These are phyloP conservation scores for Trichogramma dendrolimi DNA, from an alignment of 2,888 invertebrate genomes.

Conservation along the genomic window DNA sequence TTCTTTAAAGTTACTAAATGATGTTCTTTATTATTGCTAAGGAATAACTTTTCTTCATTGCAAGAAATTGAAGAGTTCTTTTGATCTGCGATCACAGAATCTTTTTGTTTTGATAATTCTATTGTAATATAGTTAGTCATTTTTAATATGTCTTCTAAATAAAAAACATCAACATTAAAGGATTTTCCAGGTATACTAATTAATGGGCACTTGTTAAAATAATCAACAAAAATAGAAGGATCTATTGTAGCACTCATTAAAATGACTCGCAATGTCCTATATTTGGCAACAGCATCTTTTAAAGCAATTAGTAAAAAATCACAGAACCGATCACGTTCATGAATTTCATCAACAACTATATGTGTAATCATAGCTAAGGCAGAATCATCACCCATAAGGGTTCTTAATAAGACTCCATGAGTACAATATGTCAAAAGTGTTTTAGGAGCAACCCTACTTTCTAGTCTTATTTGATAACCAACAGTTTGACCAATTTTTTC, in stretches of 20 bases:
- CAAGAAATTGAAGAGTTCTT: conserved; percentile 30
- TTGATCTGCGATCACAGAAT: conserved; percentile 49
- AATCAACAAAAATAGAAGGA: conserved; percentile 72
- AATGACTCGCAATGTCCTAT: conserved; percentile 72
- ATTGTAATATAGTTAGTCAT: conserved; percentile 58
- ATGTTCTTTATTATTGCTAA: conserved; percentile 32
- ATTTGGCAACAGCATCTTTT: conserved; percentile 67
- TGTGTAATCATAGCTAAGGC: conserved; percentile 75
- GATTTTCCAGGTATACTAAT: conserved; percentile 73
- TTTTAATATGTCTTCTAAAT: conserved; percentile 75
- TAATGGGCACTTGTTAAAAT: conserved; percentile 77
- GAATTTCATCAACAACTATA: conserved; percentile 89
- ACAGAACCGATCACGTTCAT: conserved; percentile 88
- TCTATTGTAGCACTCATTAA: conserved; percentile 96
- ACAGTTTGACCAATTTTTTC: conserved; percentile 67
- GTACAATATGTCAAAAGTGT: conserved; percentile 87
- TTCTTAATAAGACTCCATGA: conserved; percentile 83
- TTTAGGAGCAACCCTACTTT: conserved; percentile 75
- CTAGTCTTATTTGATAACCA: conserved; percentile 88
- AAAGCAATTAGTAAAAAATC: conserved; percentile 88
- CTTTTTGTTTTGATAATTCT: conserved; percentile 42
- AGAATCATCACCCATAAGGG: conserved; percentile 76
- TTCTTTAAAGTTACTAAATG: conserved; percentile 40
- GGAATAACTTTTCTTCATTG: too few species aligned
- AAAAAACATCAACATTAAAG: conserved; percentile 71